Evolutionary conservation across 2,888 invertebrate genomes (phyloP), one percentile per base, ranked within the genome.

Genomic region (Epistrophe grossulariae): DNA sequence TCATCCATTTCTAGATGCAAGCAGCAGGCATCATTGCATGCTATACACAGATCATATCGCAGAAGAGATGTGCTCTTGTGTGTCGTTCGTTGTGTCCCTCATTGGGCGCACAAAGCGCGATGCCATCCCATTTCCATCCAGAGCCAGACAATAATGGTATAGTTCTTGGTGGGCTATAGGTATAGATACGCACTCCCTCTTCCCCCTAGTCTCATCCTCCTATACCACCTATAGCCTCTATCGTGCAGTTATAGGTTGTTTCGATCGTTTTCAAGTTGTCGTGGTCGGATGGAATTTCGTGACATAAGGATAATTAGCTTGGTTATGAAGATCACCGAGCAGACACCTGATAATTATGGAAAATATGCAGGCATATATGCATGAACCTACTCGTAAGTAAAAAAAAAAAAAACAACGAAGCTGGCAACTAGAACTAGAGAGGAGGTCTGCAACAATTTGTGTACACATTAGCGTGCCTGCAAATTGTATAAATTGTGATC

Each of bases 301-400:
- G 87, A 87, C 87, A 87, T 73, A 72, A 78, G 84, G 81, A 82
- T 83, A 83, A 87, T 87, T 87, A 87, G 74, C 76, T 87, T 83
- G 76, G 83, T 72, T 83, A 83, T 71, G 83, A 77, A 79, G 87
- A 87, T 87, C 82, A 87, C 17, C 68, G 40, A 40, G 71, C 74
- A 71, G 71, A 71, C 81, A 85, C 81, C 78, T 85, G 85, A 85
- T 85, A 85, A 81, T 85, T 78, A 70, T 64, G 81, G 71, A 81
- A 55, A 81, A 71, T 81, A 81, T 85, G 66, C 78, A 70, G 48
- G 52, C 40, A 72, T 2, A 24, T 24, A 24, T n/a, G n/a, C n/a
- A n/a, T n/a, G n/a, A n/a, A n/a, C 24, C 24, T 40, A 48, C 4
- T 8, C 48, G 43, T 40, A 60, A 50, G 71, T 59, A 57, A 8